A percentile compares a stretch with the other conserved stretches of the same genome.
These are phyloP conservation scores for Vesta saturnalis DNA, from an alignment of 2,888 invertebrate genomes.

Conservation along the genomic window DNA sequence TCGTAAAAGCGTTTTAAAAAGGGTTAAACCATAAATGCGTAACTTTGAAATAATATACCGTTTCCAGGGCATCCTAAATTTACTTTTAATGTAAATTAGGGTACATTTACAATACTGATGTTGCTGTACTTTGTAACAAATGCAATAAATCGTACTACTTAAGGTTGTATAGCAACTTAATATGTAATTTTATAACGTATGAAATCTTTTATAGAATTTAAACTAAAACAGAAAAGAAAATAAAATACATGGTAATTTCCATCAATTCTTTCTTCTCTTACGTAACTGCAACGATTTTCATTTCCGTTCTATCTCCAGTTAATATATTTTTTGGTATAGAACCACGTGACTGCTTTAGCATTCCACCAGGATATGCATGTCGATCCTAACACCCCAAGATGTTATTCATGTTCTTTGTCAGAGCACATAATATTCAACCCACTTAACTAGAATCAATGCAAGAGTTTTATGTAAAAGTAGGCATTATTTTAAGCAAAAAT, in stretches of 20 bases:
- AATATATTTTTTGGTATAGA: conserved; percentile 22
- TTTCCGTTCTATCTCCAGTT: conserved; percentile 21
- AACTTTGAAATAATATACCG: neutral
- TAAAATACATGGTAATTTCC: too few species aligned
- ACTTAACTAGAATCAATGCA: conserved; percentile 31
- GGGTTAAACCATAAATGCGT: conserved; percentile 1
- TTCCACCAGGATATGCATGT: conserved; percentile 20
- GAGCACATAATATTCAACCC: conserved; percentile 27
- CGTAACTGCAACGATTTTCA: too few species aligned
- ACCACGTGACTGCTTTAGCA: conserved; percentile 20
- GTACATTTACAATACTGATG: neutral
- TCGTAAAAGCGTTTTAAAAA: neutral
- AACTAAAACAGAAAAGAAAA: too few species aligned
- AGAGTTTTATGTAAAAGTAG: too few species aligned
- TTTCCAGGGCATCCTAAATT: neutral
- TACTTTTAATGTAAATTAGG: conserved; percentile 1
- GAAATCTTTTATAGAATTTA: too few species aligned
- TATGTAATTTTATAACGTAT: neutral
- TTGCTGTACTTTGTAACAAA: neutral
- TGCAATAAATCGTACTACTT: neutral
- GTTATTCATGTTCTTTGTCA: conserved; percentile 35
- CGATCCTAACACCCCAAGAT: conserved; percentile 26
- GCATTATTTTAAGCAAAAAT: too few species aligned
- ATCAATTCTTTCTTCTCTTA: too few species aligned
- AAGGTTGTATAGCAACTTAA: neutral